phyloP scores from a whole-genome alignment of 2,888 invertebrate genomes.

The Ectemnius cavifrons region DNA sequence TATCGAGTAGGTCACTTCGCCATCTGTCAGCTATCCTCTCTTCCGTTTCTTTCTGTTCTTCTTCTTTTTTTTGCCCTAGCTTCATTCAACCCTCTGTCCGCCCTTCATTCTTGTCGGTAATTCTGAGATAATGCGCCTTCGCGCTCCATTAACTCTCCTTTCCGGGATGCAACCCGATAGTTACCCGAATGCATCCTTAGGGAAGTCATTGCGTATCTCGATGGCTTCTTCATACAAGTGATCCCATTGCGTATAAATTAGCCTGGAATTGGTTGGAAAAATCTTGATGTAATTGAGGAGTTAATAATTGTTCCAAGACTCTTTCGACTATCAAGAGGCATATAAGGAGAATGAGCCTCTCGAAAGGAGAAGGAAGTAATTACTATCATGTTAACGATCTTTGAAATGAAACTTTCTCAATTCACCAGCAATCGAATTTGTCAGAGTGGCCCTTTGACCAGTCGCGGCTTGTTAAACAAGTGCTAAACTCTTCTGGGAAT shows the following conservation, averaged over 20 bases:
- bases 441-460: not conserved
- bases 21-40: not conserved
- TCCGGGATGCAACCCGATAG: slow-evolving; percentile 22
- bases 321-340: too few relatives aligned
- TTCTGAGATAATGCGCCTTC: slow-evolving; percentile 44
- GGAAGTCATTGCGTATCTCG: too few relatives aligned
- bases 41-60: slow-evolving; percentile 12
- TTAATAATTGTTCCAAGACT: too few relatives aligned
- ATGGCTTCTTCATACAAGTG: too few relatives aligned
- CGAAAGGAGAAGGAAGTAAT: too few relatives aligned
- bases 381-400: too few relatives aligned
- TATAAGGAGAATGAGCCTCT: too few relatives aligned
- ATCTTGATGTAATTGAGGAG: too few relatives aligned
- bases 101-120: slow-evolving; percentile 31
- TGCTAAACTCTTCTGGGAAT: not conserved
- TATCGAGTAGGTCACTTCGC: slow-evolving; percentile 18
- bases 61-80: slow-evolving; percentile 9
- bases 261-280: too few relatives aligned
- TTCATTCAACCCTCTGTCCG: not conserved
- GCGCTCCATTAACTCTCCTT: slow-evolving; percentile 42
- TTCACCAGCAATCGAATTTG: too few relatives aligned
- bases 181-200: slow-evolving; percentile 21
- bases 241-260: too few relatives aligned
- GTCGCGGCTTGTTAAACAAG: not conserved
- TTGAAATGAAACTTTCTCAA: too few relatives aligned